Conservation (phyloP, 2,797 vertebrate species). For the Sebastes vulpes region DNA sequence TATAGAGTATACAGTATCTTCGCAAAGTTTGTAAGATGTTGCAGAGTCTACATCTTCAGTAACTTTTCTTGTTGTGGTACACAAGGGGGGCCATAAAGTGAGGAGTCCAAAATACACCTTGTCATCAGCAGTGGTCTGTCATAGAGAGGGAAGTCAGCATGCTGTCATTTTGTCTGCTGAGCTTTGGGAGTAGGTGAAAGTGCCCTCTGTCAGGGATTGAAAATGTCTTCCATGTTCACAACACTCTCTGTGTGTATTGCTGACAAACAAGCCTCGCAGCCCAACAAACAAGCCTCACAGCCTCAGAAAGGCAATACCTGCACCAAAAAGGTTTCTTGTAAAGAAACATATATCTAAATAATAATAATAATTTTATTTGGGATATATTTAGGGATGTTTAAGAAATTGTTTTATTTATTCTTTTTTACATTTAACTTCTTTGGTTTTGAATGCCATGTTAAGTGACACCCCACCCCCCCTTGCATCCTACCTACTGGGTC, state of each 20-base stretch:
- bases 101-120: constrained; percentile 72
- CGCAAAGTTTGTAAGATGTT: constrained; percentile 5
- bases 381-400: background rate
- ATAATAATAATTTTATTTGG: background rate
- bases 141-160: constrained; percentile 61
- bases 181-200: constrained; percentile 55
- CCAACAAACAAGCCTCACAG: constrained; percentile 35
- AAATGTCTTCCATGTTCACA: constrained; percentile 60
- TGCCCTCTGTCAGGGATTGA: constrained; percentile 58
- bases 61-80: constrained; percentile 32
- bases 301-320: background rate
- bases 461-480: background rate
- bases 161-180: constrained; percentile 71
- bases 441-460: background rate
- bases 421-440: background rate
- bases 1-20: background rate
- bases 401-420: no score
- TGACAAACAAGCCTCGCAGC: constrained; percentile 43
- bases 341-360: background rate
- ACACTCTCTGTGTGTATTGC: constrained; percentile 21
- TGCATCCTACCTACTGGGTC: background rate
- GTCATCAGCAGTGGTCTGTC: constrained; percentile 68
- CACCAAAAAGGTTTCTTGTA: background rate
- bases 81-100: constrained; percentile 31
- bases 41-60: constrained; percentile 1